Base-by-base conservation (phyloP, 1,140 invertebrate genomes). In the Drosophila takahashii region DNA sequence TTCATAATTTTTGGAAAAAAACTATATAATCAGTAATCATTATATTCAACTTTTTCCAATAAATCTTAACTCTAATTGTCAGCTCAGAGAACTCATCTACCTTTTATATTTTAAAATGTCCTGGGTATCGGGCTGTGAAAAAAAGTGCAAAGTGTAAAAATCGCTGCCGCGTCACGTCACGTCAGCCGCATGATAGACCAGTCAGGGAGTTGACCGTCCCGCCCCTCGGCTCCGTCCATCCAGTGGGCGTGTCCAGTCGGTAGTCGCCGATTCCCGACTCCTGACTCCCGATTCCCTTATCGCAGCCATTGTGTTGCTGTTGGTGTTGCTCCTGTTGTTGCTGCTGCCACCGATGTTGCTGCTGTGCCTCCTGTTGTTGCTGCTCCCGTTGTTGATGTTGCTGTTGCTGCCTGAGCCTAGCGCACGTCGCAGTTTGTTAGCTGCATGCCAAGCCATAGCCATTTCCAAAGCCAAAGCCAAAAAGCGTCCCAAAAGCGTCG, bases 81-180 rank as follows among this genome's bases (percentile, higher is more conserved):
- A 32, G 8, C 15, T 44, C 10, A 4, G 0, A 16, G 16, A 47
- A 8, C 16, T 6, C 8, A 50, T 50, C 42, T n/a, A 65, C 64
- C 64, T 26, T 5, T 4, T 9, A 9, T 2, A 13, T 16, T 41
- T 41, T 57, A 57, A 72, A 72, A 36, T 52, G 54, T 18, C 26
- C n/a, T 42, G 67, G 54, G 67, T 72, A 60, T 72, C 39, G 7
- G 10, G n/a, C 10, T 37, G 8, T 51, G 52, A 29, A 65, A 77
- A 76, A 86, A 86, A 74, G 56, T 77, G 81, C 81, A 81, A 81
- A 86, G 81, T 85, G 81, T 85, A 85, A 85, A 85, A 85, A 85
- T 85, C 81, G 81, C 65, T 85, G 73, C 66, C 81, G 56, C 74
- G 73, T 77, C 74, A 86, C 64, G 81, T 77, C 81, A 85, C 67